Base-by-base conservation (phyloP, 2,888 invertebrate species). In the Athrips mouffetella region DNA sequence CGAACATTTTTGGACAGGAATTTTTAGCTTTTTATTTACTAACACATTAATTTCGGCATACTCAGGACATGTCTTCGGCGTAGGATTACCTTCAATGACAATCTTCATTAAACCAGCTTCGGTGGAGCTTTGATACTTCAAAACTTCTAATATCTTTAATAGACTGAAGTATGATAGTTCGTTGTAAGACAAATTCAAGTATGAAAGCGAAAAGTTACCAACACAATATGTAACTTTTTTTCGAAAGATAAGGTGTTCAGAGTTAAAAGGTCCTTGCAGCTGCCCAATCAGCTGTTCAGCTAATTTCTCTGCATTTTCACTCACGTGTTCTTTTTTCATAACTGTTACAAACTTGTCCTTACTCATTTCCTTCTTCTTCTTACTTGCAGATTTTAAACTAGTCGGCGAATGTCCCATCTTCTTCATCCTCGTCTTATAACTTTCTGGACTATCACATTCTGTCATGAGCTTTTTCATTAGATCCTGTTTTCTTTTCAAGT, bases 151-250 rank as follows among this genome's bases (percentile, higher is more conserved):
- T 13, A 83, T 39, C 52, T 68, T 72, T 13, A 62, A 65, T 1
- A 78, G 31, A 48, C 62, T 65, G 1, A 58, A 5, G 51, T 61
- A 73, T 3, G 67, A 53, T 18, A 82, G 59, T 52, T 73, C 57
- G 47, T 81, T 83, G 48, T 76, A 80, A 0, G 73, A 60, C n/a
- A 81, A 51, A 56, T 82, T 83, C 33, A 82, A 61, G 57, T 70
- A 72, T 45, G 70, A 66, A 1, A 82, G 60, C 2, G 57, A 50
- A 44, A 75, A 62, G 47, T 82, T 83, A 0, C 81, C 80, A 1
- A 53, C 15, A 49, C 74, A 67, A 44, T 67, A 61, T 11, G 49
- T 45, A 21, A 48, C 37, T 1, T 57, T 63, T 5, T 73, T 56
- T 44, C 58, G 62, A 0, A 45, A 21, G 20, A 48, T 65, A 1